A percentile compares a stretch with the other conserved stretches of the same genome.
phyloP scores from a whole-genome alignment of 2,113 vertebrate species.

The Jaculus jaculus region DNA sequence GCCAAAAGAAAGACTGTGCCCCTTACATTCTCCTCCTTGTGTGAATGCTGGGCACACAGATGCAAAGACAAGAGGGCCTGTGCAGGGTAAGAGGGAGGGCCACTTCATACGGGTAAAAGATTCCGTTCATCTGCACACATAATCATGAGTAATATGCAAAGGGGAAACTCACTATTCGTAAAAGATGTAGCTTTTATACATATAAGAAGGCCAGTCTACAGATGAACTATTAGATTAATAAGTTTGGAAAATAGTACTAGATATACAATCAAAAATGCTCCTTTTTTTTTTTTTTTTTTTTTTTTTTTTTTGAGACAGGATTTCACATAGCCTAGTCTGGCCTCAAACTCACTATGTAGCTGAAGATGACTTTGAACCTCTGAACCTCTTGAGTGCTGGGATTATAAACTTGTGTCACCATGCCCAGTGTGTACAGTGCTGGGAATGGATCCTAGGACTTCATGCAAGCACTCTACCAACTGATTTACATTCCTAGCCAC shows the following conservation, averaged over 20 bases:
- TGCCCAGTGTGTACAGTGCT: too few relatives aligned
- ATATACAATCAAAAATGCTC: background rate
- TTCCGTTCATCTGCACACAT: conserved; percentile 19
- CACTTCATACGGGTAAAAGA: background rate
- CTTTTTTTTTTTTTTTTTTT: too few relatives aligned
- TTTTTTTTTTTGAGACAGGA: too few relatives aligned
- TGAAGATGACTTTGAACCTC: too few relatives aligned
- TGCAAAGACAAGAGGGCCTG: background rate
- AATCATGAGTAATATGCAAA: background rate
- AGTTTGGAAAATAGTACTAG: background rate
- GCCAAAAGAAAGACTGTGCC: background rate
- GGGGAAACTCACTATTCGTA: background rate
- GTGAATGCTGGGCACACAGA: background rate
- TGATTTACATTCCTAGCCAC: too few relatives aligned
- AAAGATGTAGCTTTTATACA: background rate
- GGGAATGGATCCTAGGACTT: too few relatives aligned
- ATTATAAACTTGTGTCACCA: too few relatives aligned
- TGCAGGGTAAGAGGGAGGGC: background rate
- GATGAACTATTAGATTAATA: background rate
- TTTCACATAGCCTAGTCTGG: too few relatives aligned
- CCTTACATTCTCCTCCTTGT: background rate
- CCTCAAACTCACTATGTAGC: too few relatives aligned
- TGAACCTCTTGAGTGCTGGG: too few relatives aligned
- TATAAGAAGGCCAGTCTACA: background rate
- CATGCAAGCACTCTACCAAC: too few relatives aligned